Conservation (phyloP, 53 echinoderm and acorn worm species). For the Echinometra lucunter region DNA sequence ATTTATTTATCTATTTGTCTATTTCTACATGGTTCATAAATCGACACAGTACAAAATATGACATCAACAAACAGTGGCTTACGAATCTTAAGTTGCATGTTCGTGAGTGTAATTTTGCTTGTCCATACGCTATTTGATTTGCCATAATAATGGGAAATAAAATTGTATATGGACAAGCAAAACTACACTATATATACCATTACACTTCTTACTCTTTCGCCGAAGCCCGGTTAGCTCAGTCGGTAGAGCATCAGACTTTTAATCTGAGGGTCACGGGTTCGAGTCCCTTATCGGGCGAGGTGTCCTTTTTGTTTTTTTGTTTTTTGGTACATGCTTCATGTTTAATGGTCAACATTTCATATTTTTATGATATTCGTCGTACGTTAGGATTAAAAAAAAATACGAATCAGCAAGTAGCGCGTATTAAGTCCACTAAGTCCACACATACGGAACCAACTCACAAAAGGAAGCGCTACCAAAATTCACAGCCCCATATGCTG, state of each 20-base stretch:
- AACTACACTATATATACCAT: neutral
- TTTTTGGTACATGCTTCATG: neutral
- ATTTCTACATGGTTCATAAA: no score
- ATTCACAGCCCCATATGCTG: neutral
- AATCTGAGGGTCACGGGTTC: constrained; percentile 54
- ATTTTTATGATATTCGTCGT: neutral
- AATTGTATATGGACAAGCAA: no score
- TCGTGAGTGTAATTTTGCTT: no score
- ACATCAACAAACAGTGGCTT: no score
- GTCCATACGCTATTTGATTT: no score
- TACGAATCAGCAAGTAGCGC: no score
- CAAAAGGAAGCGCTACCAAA: neutral
- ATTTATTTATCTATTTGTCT: no score
- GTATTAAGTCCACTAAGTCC: no score
- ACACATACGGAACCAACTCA: neutral
- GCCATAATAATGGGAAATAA: no score
- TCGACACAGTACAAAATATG: no score
- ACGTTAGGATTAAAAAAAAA: no score
- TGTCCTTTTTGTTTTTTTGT: neutral
- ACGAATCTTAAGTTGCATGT: no score
- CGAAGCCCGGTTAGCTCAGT: constrained; percentile 51
- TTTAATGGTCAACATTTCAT: neutral
- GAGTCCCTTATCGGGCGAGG: constrained; percentile 47
- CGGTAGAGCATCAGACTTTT: constrained; percentile 57
- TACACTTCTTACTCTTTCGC: neutral